These are phyloP conservation scores for Coilia nasus DNA, from an alignment of 2,797 vertebrate species.

Conservation along the genomic window DNA sequence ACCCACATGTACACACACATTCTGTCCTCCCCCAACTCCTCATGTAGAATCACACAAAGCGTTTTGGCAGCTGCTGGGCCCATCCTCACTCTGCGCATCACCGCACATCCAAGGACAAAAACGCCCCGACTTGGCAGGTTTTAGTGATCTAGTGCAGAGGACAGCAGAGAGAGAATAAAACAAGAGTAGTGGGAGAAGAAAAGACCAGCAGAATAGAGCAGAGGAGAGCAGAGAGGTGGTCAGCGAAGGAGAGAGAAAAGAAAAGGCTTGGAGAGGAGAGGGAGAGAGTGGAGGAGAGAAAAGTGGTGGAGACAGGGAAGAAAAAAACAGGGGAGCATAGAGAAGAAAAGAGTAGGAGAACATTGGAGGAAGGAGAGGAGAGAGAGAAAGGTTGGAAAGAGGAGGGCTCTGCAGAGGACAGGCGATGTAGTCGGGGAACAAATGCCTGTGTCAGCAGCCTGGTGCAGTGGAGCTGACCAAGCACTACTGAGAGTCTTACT, in stretches of 20 bases:
- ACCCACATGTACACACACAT: too few relatives aligned
- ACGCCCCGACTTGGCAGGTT: not conserved
- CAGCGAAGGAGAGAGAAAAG: too few relatives aligned
- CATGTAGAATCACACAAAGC: not conserved
- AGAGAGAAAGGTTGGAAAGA: not conserved
- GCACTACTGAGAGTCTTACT: slow-evolving; percentile 54
- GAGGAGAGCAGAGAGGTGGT: not conserved
- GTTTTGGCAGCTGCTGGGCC: not conserved
- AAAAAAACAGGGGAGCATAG: not conserved
- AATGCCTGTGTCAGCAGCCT: slow-evolving; percentile 58
- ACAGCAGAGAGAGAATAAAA: not conserved
- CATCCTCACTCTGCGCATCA: not conserved
- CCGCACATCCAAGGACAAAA: slow-evolving; percentile 40
- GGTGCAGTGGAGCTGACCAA: slow-evolving; percentile 62
- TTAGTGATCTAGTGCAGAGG: not conserved
- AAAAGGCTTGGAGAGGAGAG: too few relatives aligned
- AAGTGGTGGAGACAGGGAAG: not conserved
- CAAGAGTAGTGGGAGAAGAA: too few relatives aligned
- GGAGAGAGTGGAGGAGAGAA: not conserved
- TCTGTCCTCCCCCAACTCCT: too few relatives aligned
- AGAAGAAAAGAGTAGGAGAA: not conserved
- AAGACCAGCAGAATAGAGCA: not conserved
- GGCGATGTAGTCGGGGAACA: slow-evolving; percentile 33
- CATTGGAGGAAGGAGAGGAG: not conserved
- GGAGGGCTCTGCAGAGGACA: not conserved